A percentile compares a stretch with the other conserved stretches of the same genome.
phyloP scores from a whole-genome alignment of 2,113 vertebrate species.

The Diphyllodes magnificus region DNA sequence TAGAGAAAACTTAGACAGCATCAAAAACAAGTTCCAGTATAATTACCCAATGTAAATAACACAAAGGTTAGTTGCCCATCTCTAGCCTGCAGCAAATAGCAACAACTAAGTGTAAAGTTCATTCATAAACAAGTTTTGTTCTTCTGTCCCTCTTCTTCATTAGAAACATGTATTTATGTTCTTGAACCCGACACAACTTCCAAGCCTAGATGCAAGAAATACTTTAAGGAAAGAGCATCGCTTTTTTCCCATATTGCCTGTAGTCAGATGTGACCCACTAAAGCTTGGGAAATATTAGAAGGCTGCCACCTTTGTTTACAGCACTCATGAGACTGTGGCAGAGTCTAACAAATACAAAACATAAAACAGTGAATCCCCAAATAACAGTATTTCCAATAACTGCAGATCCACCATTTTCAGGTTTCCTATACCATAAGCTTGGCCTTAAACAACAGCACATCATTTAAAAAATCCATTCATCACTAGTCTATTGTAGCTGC shows the following conservation, averaged over 20 bases:
- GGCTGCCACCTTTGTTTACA: background rate
- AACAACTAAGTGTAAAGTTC: background rate
- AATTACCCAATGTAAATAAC: background rate
- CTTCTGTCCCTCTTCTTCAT: background rate
- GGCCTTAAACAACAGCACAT: background rate
- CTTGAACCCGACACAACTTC: background rate
- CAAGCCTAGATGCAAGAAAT: background rate
- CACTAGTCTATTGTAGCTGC: background rate
- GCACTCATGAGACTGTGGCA: background rate
- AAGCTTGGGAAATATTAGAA: background rate
- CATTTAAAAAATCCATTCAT: background rate
- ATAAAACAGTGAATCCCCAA: background rate
- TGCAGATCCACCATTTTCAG: background rate
- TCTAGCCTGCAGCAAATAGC: background rate
- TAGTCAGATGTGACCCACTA: background rate
- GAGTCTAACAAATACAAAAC: background rate
- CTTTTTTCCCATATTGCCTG: background rate
- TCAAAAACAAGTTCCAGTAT: background rate
- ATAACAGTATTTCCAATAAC: background rate
- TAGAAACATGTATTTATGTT: background rate
- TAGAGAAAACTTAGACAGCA: background rate
- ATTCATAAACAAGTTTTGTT: background rate
- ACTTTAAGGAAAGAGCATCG: background rate
- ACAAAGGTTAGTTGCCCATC: background rate
- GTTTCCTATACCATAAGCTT: background rate